Conservation (phyloP, 2,888 invertebrate species). For the Tholera decimalis region DNA sequence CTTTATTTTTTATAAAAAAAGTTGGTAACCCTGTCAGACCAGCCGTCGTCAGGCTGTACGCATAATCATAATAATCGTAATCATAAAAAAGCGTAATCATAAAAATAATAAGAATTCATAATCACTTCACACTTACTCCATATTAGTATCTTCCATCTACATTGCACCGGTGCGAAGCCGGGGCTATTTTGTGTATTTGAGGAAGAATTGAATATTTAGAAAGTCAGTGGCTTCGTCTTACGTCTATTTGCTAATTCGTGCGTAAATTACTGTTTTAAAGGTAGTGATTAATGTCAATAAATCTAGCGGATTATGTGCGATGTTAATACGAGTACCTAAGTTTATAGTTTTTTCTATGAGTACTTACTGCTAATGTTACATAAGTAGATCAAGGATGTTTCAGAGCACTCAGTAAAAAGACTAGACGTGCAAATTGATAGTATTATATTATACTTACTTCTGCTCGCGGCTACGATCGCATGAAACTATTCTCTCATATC, state of each 20-base stretch:
- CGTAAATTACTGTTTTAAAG: conserved; percentile 46
- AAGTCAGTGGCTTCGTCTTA: conserved; percentile 31
- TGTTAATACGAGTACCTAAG: conserved; percentile 5
- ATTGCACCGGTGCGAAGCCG: too few relatives aligned
- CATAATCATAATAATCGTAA: too few relatives aligned
- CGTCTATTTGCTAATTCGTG: conserved; percentile 35
- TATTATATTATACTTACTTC: too few relatives aligned
- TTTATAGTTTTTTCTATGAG: conserved; percentile 10
- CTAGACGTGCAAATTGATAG: background rate
- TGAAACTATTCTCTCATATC: too few relatives aligned
- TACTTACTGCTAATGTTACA: conserved; percentile 12
- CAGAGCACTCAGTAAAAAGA: background rate
- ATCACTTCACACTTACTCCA: too few relatives aligned
- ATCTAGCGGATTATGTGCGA: conserved; percentile 17
- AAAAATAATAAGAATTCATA: too few relatives aligned
- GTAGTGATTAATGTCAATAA: conserved; percentile 49
- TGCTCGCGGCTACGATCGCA: too few relatives aligned
- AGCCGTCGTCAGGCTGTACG: too few relatives aligned
- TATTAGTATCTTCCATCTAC: too few relatives aligned
- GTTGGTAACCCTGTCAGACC: too few relatives aligned
- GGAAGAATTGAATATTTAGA: conserved; percentile 50
- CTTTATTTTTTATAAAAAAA: too few relatives aligned
- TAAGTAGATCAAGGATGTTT: background rate
- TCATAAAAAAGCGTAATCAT: too few relatives aligned
- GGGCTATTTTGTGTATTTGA: conserved; percentile 30